Base-by-base conservation (phyloP, 2,888 invertebrate species). In the Minunthozetes semirufus region DNA sequence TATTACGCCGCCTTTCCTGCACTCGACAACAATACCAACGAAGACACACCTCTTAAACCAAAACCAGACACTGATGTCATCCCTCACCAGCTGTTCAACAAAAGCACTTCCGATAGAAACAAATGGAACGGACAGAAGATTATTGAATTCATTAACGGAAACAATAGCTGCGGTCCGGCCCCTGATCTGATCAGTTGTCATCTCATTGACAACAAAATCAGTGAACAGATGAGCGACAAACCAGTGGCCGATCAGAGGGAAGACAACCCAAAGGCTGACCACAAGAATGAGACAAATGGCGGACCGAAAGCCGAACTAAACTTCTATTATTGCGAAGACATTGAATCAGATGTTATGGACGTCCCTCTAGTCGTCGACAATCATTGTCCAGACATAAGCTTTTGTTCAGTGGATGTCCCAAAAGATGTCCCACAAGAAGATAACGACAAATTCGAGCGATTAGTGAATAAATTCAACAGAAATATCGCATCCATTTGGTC, bases 1-100 rank as follows among this genome's bases (percentile, higher is more conserved):
- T 83, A 83, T 79, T 84, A 83, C 80, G 83, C 83, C 75, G 84
- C 84, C 46, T 84, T 84, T 80, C 84, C 84, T 73, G 82, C 83
- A 73, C 80, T 83, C 50, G 81, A 80, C 78, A 81, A 77, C 42
- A 42, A 33, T 61, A 3, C 13, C 66, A 29, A 27, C 22, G 27
- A 61, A 61, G n/a, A n/a, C 6, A 46, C 19, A 46, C 15, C 42
- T 22, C 17, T 22, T n/a, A n/a, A 13, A 5, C 19, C 25, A 6
- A 59, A 25, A 19, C 19, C 13, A 19, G 59, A 19, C 19, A 2
- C 42, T 46, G n/a, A 5, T 46, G 68, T 68, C 19, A 50, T 4
- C 15, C 15, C 4, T n/a, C 15, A 13, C 15, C 15, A n/a, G 50
- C 5, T 50, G 5, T 33, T 33, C 4, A 9, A 33, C 33, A 33